phyloP scores from a whole-genome alignment of 2,113 vertebrate species.

The Sapajus apella region DNA sequence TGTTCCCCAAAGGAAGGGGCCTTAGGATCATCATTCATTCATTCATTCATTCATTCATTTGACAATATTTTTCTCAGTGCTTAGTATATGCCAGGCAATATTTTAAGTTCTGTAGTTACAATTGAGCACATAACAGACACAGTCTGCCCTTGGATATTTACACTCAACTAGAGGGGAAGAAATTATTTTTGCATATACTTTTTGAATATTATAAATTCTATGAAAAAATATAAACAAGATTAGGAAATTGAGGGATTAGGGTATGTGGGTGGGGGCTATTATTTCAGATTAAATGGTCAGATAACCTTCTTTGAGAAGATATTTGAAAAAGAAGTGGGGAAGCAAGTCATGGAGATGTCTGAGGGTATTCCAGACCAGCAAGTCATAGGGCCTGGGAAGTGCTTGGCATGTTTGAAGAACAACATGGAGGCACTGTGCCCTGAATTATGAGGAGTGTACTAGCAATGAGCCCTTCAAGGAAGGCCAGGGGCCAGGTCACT shows the following conservation, averaged over 20 bases:
- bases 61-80: not conserved
- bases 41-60: not conserved
- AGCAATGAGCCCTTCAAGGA: not conserved
- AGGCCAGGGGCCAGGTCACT: not conserved
- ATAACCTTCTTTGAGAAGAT: not conserved
- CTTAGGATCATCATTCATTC: not conserved
- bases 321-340: not conserved
- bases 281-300: not conserved
- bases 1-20: not conserved
- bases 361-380: not conserved
- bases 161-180: not conserved
- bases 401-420: not conserved
- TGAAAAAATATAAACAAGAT: not conserved
- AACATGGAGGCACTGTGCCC: not conserved
- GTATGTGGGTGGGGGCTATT: fast-evolving
- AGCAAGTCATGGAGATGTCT: not conserved
- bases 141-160: not conserved
- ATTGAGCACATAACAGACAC: not conserved
- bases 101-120: not conserved
- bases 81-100: not conserved
- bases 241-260: not conserved
- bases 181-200: not conserved
- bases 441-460: not conserved
- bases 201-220: not conserved
- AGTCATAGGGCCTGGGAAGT: not conserved